Evolutionary conservation across 2,797 vertebrate species (phyloP).

Genomic region (Melanotaenia trifasciata): DNA sequence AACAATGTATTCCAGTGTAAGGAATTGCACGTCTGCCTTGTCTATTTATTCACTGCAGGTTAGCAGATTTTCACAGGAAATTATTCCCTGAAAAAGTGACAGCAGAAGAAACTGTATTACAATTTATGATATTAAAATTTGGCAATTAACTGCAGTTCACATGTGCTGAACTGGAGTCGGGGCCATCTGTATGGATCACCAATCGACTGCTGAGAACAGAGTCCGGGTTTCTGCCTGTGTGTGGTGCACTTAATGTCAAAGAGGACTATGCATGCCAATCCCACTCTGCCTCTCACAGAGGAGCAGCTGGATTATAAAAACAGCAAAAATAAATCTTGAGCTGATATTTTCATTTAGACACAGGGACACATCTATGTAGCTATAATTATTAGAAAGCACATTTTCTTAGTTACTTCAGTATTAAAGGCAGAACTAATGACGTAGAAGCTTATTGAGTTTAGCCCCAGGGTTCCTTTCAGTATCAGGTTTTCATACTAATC

Average conservation of each 20-base stretch:
- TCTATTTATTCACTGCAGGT: not conserved
- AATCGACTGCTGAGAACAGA: not conserved
- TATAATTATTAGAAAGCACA: not conserved
- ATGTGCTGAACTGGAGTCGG: not conserved
- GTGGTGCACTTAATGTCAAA: not conserved
- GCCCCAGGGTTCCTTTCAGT: not conserved
- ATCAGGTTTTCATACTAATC: not conserved
- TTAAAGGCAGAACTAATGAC: not conserved
- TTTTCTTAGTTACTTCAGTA: not conserved
- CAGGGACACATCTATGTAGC: not conserved
- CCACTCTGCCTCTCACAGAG: not conserved
- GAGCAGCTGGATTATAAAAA: not conserved
- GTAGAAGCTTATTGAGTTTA: not conserved
- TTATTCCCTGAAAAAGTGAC: not conserved
- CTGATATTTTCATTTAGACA: slow-evolving; percentile 3
- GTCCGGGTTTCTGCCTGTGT: not conserved
- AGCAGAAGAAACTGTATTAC: not conserved
- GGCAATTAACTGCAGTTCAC: not conserved
- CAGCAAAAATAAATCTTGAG: not conserved
- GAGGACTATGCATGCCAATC: not conserved
- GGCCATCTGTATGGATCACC: slow-evolving; percentile 1
- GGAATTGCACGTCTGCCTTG: not conserved
- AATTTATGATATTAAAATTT: not conserved
- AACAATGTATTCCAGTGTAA: not conserved
- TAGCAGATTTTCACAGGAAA: not conserved